Base-by-base conservation (phyloP, 1,140 invertebrate genomes). In the Procambarus virginalis region DNA sequence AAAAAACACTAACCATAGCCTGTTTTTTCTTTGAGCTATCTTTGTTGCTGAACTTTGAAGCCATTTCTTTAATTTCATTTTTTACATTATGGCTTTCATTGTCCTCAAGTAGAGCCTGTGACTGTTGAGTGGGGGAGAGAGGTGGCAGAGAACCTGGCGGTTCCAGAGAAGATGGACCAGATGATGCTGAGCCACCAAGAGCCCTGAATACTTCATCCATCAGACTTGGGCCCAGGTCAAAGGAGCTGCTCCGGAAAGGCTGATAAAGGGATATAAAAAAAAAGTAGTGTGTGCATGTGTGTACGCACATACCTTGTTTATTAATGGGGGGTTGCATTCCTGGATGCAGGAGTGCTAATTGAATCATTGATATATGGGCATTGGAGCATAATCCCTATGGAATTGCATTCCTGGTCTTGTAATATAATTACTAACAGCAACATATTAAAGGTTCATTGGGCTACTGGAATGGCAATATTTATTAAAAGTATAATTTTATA, bases 141-240 rank as follows among this genome's bases (percentile, higher is more conserved):
- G 86, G 91, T 2, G 89, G 84, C 22, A 91, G 49, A 20, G 91
- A 89, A n/a, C 73, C 75, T 17, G 91, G 87, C 17, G 88, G 78
- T 49, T 91, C 91, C 49, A 85, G n/a, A 9, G 83, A 84, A 17
- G 60, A 70, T 14, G 84, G 58, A 76, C 93, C 92, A 0, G 86
- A 73, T 34, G 91, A 84, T 22, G 89, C 70, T 48, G 91, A 89
- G 70, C 92, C 94, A 93, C 95, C 95, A 81, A 97, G 94, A 22
- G 96, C 97, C 92, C 96, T 96, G 92, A 99, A 97, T 94, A 99
- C 97, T 94, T 99, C 98, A 93, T 98, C 98, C 93, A 99, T 95
- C 60, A 99, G 94, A 91, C 98, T 99, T 10, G 98, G 97, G 17
- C 98, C 98, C 93, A 99, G 97, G 94, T 99, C 98, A 90, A 97